Evolutionary conservation across 1,140 invertebrate genomes (phyloP).

Genomic region (Tenebrio molitor): DNA sequence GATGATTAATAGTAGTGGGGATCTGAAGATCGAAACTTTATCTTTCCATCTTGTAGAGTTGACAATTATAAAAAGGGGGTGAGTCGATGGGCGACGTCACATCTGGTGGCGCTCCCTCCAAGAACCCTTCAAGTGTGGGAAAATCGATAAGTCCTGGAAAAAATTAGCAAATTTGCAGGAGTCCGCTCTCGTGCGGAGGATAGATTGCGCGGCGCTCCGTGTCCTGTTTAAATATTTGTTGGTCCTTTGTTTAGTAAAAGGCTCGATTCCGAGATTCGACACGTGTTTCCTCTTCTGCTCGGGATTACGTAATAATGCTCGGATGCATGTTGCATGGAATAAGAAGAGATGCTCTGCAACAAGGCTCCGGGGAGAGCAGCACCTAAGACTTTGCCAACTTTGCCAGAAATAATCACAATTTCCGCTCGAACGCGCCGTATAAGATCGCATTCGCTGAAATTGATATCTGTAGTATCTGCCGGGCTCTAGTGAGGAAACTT

Average conservation of each 20-base stretch:
- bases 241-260: neutral
- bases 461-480: too few species aligned
- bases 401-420: constrained; percentile 21
- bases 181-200: too few species aligned
- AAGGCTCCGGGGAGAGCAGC: constrained; percentile 1
- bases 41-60: constrained; percentile 19
- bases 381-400: constrained; percentile 2
- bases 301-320: constrained; percentile 12
- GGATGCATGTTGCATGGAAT: constrained; percentile 32
- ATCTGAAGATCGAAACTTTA: constrained; percentile 6
- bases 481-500: too few species aligned
- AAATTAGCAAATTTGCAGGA: too few species aligned
- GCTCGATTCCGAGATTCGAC: constrained; percentile 2
- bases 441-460: neutral
- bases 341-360: constrained; percentile 10
- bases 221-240: constrained; percentile 23
- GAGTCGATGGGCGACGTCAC: constrained; percentile 1
- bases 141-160: too few species aligned
- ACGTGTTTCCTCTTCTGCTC: constrained; percentile 13
- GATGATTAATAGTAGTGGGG: constrained; percentile 7
- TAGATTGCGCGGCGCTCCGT: too few species aligned
- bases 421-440: neutral
- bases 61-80: constrained; percentile 29
- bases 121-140: too few species aligned
- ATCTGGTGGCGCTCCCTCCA: constrained; percentile 8